Evolutionary conservation across 2,888 invertebrate genomes (phyloP).

Genomic region (Zaprionus bogoriensis): DNA sequence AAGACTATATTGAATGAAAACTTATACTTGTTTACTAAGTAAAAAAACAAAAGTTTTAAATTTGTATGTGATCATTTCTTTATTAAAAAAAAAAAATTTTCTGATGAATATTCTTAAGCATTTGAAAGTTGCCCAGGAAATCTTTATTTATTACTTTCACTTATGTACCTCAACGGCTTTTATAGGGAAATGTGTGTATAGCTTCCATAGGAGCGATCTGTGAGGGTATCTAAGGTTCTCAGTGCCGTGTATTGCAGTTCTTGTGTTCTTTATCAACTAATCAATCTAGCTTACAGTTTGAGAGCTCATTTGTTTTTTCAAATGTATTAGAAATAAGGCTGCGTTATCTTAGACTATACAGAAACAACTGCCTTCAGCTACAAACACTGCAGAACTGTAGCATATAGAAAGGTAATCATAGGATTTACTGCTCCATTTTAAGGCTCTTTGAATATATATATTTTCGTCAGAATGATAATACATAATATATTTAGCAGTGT

Average conservation of each 20-base stretch:
- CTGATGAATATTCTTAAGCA: no score
- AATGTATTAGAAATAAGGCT: background rate
- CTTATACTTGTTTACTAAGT: no score
- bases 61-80: no score
- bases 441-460: slow-evolving; percentile 47
- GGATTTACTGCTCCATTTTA: background rate
- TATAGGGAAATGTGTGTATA: background rate
- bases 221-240: background rate
- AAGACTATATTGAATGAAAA: no score
- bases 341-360: background rate
- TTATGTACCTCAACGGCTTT: background rate
- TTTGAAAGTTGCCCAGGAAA: background rate
- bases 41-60: no score
- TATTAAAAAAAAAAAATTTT: no score
- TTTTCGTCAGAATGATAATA: slow-evolving; percentile 43
- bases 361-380: background rate
- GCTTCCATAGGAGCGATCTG: background rate
- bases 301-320: background rate
- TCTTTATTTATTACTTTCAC: background rate
- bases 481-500: slow-evolving; percentile 48
- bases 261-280: background rate
- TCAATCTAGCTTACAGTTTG: background rate
- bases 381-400: no score
- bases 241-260: background rate
- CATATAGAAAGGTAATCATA: background rate